Conservation (phyloP, 2,888 invertebrate species). For the Pseudococcus viburni region DNA sequence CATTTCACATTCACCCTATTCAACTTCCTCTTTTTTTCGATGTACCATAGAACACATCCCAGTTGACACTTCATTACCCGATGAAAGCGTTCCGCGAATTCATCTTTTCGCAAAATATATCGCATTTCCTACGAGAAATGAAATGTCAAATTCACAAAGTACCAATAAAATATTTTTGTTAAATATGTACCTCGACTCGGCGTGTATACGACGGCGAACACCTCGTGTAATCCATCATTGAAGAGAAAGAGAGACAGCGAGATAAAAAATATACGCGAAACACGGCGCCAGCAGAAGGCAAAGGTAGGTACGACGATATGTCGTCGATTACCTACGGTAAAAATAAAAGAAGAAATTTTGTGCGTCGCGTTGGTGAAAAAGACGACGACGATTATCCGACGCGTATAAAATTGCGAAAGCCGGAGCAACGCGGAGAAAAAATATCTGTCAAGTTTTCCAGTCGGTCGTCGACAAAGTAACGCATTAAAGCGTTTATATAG, state of each 20-base stretch:
- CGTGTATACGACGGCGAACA: not conserved
- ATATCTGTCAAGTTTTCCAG: constrained; percentile 41
- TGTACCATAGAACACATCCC: not conserved
- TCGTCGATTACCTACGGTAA: not conserved
- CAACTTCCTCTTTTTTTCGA: not conserved
- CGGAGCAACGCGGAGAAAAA: not conserved
- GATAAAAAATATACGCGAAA: not conserved
- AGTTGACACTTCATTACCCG: not conserved
- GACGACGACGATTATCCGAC: constrained; percentile 15
- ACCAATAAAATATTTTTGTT: constrained; percentile 25
- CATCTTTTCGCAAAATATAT: not conserved
- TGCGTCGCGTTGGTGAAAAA: not conserved
- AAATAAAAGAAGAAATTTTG: not conserved
- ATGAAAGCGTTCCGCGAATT: not conserved
- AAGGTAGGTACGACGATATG: not conserved
- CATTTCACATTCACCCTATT: not conserved
- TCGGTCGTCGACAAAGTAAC: constrained; percentile 33
- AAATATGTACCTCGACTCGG: not conserved
- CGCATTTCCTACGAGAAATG: constrained; percentile 3
- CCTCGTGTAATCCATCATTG: not conserved
- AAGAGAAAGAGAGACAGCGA: not conserved
- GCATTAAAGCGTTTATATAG: constrained; percentile 36
- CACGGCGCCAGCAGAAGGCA: not conserved
- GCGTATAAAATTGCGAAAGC: constrained; percentile 6
- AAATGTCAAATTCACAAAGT: constrained; percentile 36